Base-by-base conservation (phyloP, 2,888 invertebrate genomes). In the Noctua pronuba region DNA sequence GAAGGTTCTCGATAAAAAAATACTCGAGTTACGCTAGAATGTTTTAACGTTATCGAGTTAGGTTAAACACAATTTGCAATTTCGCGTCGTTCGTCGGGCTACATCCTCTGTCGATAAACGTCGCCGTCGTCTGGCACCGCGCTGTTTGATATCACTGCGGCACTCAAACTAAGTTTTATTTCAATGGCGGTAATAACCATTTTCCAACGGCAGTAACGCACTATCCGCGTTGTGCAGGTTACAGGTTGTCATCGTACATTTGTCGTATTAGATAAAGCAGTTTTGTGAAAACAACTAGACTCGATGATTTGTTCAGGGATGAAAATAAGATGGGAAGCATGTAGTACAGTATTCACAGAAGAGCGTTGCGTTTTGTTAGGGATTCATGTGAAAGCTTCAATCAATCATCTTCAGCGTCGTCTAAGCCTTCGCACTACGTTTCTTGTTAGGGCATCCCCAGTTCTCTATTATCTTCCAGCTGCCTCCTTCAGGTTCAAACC, bases 51-150 rank as follows among this genome's bases (percentile, higher is more conserved):
- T 93, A 93, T 94, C 92, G 91, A 92, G 92, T 94, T 93, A 91
- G 90, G 90, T 91, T 92, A 93, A 94, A 95, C 91, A 91, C 92
- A 94, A 94, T 94, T 94, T 93, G 93, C 93, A 94, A 93, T 94
- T 94, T 94, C 88, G 90, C 88, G 88, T 91, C 90, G 90, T 90
- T 91, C 88, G 90, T 89, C 91, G 89, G 88, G 91, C 88, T 91
- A 93, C 93, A 94, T 94, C 94, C 93, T 94, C 90, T 92, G 86
- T 90, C 92, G 94, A 95, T 95, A 94, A 94, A 92, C 86, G 87
- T 78, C 84, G 86, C 80, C 88, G 89, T 86, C 88, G 85, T 55
- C 88, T 84, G 81, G 85, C 84, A 88, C 83, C 83, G 83, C 85
- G 81, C 86, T 84, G 86, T 88, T 85, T 86, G 84, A 87, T 85